These are phyloP conservation scores for Sweltsa coloradensis DNA, from an alignment of 1,140 invertebrate species.

Conservation along the genomic window DNA sequence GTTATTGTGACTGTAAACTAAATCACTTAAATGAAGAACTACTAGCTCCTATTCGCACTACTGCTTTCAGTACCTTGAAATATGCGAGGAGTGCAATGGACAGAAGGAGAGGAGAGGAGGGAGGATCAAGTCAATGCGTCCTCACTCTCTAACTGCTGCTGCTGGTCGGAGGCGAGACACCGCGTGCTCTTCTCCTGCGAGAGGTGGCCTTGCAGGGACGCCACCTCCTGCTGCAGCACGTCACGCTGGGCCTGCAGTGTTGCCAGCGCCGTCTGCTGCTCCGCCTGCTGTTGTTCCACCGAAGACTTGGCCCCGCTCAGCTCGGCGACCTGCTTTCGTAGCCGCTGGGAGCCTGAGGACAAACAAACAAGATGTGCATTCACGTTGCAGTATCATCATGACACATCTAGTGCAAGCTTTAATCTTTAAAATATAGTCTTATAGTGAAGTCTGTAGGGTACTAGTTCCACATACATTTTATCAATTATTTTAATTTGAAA, in stretches of 20 bases:
- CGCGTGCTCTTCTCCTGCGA: conserved; percentile 67
- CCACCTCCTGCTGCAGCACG: conserved; percentile 68
- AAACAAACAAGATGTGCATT: too few relatives aligned
- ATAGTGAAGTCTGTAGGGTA: too few relatives aligned
- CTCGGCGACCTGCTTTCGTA: conserved; percentile 79
- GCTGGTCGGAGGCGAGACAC: conserved; percentile 53
- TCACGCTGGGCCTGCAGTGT: conserved; percentile 63
- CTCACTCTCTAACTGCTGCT: conserved; percentile 60
- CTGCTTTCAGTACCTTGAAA: too few relatives aligned
- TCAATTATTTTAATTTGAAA: too few relatives aligned
- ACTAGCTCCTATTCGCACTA: too few relatives aligned
- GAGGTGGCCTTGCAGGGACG: conserved; percentile 66
- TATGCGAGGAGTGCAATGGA: too few relatives aligned
- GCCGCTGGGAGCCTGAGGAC: conserved; percentile 59
- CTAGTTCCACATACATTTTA: too few relatives aligned
- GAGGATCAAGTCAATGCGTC: conserved; percentile 30
- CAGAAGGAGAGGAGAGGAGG: conserved; percentile 39
- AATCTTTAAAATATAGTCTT: too few relatives aligned
- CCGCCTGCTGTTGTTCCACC: conserved; percentile 62
- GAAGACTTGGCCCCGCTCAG: conserved; percentile 66
- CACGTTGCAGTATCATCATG: too few relatives aligned
- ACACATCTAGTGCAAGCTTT: too few relatives aligned
- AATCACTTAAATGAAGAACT: too few relatives aligned
- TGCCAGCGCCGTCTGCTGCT: conserved; percentile 57
- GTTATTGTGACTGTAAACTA: too few relatives aligned